A percentile compares a stretch with the other conserved stretches of the same genome.
These are phyloP conservation scores for Dysmachus trigonus DNA, from an alignment of 2,888 invertebrate species.

Conservation along the genomic window DNA sequence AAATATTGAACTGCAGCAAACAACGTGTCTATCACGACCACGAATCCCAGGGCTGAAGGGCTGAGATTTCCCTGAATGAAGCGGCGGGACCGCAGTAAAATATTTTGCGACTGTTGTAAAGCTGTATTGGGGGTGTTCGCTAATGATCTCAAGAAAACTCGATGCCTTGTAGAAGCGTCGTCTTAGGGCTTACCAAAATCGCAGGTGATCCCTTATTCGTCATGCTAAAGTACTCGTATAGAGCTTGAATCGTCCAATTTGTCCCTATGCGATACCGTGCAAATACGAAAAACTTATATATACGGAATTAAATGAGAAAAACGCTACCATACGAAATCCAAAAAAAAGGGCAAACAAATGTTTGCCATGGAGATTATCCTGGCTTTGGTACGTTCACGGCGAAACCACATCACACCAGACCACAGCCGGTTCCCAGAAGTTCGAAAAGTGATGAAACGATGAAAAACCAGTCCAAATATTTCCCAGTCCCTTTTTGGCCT, in stretches of 20 bases:
- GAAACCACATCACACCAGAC: neutral
- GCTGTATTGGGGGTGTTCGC: neutral
- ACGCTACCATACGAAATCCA: neutral
- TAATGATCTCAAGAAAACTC: neutral
- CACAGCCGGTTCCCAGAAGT: neutral
- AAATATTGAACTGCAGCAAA: slow-evolving; percentile 38
- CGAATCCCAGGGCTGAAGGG: slow-evolving; percentile 11
- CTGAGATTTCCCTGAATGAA: neutral
- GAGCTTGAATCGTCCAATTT: neutral
- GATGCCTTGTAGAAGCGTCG: neutral
- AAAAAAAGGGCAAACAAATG: slow-evolving; percentile 5
- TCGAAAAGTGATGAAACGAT: slow-evolving; percentile 6
- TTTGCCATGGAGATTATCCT: slow-evolving; percentile 26
- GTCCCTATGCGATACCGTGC: neutral
- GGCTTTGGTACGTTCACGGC: neutral
- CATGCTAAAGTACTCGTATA: neutral
- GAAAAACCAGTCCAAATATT: neutral
- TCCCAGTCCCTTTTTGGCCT: neutral
- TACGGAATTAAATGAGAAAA: slow-evolving; percentile 19
- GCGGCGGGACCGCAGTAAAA: neutral
- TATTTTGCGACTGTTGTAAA: neutral
- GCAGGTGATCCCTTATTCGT: neutral
- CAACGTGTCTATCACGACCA: slow-evolving; percentile 28
- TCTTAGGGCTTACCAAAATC: neutral
- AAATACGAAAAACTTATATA: slow-evolving; percentile 26